Evolutionary conservation across 2,797 vertebrate genomes (phyloP), one percentile per base, ranked within the genome.

Genomic region (Tapera naevia): DNA sequence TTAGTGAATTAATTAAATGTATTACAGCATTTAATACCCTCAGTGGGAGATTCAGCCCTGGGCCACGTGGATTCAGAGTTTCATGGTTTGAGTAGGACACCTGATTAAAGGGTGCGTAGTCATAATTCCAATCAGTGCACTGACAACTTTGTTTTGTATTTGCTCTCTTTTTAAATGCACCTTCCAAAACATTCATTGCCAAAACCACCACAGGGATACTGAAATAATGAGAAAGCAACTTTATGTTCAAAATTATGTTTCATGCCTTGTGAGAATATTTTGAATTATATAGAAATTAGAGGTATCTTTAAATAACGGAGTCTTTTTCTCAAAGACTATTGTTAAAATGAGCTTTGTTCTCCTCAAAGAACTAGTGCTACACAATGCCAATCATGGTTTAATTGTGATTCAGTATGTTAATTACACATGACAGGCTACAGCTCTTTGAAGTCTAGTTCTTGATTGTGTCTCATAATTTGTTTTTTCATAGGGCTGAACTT

Each of bases 371-470:
- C 91, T 95, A 93, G 91, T 93, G 89, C 86, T 96, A 61, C 96
- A 92, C 97, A 97, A 97, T 96, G 93, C 94, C 96, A 95, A 18
- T 97, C 92, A 86, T 87, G 74, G 86, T 91, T 97, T 97, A 96
- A 92, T 96, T 97, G 94, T 96, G 89, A 91, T 95, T 96, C 33
- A 46, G 84, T 96, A 96, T 97, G 96, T 94, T 98, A 97, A 97
- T 98, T 95, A 96, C 50, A 62, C 88, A 71, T 95, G 97, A 97
- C 96, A 97, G 89, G 94, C 85, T 94, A 86, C 88, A 96, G 76
- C 70, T 88, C 97, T 98, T 98, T 98, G 97, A 98, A 96, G 96
- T 97, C 88, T 95, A 87, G 95, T 97, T 98, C 97, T 97, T 97
- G 96, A 95, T 97, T 97, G 80, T 95, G 95, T 97, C 94, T 97